Base-by-base conservation (phyloP, 2,797 vertebrate genomes). In the Ptychadena robeensis region DNA sequence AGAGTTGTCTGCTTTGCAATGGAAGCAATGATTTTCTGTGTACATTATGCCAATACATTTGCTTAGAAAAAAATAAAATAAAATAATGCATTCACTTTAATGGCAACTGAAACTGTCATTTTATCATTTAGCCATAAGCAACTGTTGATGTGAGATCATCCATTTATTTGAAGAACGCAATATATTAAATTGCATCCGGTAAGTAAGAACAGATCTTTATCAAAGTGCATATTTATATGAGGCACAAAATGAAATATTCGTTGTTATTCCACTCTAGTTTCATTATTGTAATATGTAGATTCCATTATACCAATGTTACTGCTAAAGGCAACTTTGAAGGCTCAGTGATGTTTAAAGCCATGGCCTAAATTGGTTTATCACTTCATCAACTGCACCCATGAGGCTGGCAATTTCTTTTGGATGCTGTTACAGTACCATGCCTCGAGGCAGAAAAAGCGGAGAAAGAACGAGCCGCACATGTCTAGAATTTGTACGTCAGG, bases 341-440 rank as follows among this genome's bases (percentile, higher is more conserved):
- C 73, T 64, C 73, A 77, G 53, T 71, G 27, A 82, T 82, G 57
- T 63, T 77, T 75, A 70, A 82, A 61, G 73, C 65, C 66, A 59
- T 28, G 53, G 66, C 35, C 32, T 74, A 82, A 82, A 82, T 82
- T 76, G 75, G 73, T 82, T 82, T 76, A 82, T 74, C 73, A 70
- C 66, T 76, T 82, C 75, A 76, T 67, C 66, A 82, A 82, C 66
- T 77, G 37, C 37, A 61, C 73, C 66, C 81, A 82, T 48, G 81
- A 82, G 81, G 85, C 31, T 3, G 27, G 11, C 65, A 66, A 8
- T 63, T 76, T 61, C 57, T 63, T n/a, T 69, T 63, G 79, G 44
- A 37, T 85, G 79, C 81, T 32, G 0, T 2, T 3, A 63, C 80
- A 61, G 72, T 32, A 73, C 27, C 28, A 59, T 28, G 80, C 32